These are phyloP conservation scores for Copidosoma aretas DNA, from an alignment of 2,888 invertebrate species.

Conservation along the genomic window DNA sequence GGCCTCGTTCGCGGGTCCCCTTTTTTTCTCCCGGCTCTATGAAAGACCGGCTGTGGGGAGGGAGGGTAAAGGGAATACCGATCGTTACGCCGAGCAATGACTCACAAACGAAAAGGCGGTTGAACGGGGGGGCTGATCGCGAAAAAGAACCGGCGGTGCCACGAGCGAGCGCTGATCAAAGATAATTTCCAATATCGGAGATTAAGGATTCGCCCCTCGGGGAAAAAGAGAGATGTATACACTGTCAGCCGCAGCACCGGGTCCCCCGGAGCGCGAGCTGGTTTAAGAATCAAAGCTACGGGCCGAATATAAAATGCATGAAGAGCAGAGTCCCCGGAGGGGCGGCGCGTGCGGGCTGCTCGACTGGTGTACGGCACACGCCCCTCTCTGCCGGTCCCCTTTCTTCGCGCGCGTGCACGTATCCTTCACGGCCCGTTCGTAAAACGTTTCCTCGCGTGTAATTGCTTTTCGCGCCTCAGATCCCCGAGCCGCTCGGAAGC, in stretches of 20 bases:
- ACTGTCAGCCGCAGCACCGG: neutral
- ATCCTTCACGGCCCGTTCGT: neutral
- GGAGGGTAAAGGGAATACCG: conserved; percentile 18
- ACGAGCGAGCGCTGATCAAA: conserved; percentile 55
- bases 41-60: no score
- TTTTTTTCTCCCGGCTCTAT: no score
- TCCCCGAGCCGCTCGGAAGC: no score
- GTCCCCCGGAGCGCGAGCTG: conserved; percentile 30
- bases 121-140: conserved; percentile 10
- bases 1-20: no score
- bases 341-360: conserved; percentile 3
- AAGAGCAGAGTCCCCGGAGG: conserved; percentile 53
- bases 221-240: neutral
- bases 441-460: no score
- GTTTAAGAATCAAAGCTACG: conserved; percentile 59
- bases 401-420: neutral
- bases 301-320: conserved; percentile 62
- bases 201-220: conserved; percentile 56
- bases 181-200: conserved; percentile 59
- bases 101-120: neutral
- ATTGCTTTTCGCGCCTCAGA: no score
- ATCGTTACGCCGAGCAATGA: conserved; percentile 9
- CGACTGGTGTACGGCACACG: neutral
- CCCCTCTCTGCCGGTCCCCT: neutral
- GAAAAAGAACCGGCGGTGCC: conserved; percentile 32